Percentiles rank a stretch among this genome's conserved stretches.
Conservation (phyloP, 2,888 invertebrate species). For the Steromphala cineraria region DNA sequence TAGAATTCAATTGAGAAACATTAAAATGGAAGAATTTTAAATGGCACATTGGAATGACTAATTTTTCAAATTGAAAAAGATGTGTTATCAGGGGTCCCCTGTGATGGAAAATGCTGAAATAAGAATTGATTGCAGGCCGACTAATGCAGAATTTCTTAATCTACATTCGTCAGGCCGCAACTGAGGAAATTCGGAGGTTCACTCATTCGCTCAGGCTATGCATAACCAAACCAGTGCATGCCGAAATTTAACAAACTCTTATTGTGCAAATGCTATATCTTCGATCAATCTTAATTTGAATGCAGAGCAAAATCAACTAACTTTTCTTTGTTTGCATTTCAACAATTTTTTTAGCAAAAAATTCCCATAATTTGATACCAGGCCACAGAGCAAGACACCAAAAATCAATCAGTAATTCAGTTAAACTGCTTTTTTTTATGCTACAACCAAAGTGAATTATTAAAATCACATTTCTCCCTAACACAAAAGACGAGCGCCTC, state of each 20-base stretch:
- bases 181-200: background rate
- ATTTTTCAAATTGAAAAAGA: no score
- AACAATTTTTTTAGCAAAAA: background rate
- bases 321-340: background rate
- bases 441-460: no score
- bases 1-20: no score
- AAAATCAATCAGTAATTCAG: background rate
- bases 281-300: background rate
- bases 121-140: no score
- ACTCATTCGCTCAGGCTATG: background rate
- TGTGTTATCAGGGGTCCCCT: no score
- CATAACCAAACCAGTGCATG: background rate
- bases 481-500: no score
- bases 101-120: no score
- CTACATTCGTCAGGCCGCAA: background rate
- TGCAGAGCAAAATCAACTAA: background rate
- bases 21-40: no score
- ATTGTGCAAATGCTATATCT: background rate
- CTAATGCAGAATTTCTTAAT: background rate
- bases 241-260: background rate
- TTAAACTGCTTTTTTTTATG: no score
- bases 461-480: no score
- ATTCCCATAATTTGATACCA: background rate
- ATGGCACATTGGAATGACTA: no score
- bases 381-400: background rate